Percentiles rank a stretch among this genome's conserved stretches.
These are phyloP conservation scores for Rousettus leschenaultii DNA, from an alignment of 2,113 vertebrate species.

Conservation along the genomic window DNA sequence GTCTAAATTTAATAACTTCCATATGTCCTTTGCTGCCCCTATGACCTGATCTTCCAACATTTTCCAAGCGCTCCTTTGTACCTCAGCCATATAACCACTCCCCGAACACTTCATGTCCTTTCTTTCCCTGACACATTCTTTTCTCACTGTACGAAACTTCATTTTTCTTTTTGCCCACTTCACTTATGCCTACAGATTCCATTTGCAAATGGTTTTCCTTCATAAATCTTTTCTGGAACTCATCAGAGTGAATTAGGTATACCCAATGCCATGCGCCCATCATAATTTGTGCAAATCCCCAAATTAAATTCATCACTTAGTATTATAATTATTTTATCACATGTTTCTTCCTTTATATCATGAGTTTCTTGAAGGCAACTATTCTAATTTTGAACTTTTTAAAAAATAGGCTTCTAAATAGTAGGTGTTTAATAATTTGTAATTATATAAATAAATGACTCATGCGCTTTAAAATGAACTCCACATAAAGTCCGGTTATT, in stretches of 20 bases:
- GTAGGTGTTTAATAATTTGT: neutral
- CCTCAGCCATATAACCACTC: neutral
- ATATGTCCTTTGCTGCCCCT: neutral
- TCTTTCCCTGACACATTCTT: neutral
- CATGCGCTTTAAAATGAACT: neutral
- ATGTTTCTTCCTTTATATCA: neutral
- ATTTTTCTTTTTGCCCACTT: neutral
- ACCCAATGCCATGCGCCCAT: neutral
- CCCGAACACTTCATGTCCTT: neutral
- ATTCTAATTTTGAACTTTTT: neutral
- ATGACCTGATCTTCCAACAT: neutral
- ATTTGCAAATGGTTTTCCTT: neutral
- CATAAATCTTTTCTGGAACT: neutral
- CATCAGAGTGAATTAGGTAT: neutral
- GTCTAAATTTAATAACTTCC: neutral
- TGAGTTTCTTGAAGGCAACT: conserved; percentile 28
- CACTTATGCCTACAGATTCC: neutral
- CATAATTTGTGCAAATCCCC: neutral
- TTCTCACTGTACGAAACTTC: neutral
- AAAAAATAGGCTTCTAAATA: neutral
- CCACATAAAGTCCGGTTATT: neutral
- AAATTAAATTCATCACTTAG: neutral
- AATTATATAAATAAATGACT: neutral
- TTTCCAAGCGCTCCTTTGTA: neutral
- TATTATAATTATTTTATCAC: neutral